phyloP scores from a whole-genome alignment of 2,797 vertebrate genomes.

The Anguilla anguilla region DNA sequence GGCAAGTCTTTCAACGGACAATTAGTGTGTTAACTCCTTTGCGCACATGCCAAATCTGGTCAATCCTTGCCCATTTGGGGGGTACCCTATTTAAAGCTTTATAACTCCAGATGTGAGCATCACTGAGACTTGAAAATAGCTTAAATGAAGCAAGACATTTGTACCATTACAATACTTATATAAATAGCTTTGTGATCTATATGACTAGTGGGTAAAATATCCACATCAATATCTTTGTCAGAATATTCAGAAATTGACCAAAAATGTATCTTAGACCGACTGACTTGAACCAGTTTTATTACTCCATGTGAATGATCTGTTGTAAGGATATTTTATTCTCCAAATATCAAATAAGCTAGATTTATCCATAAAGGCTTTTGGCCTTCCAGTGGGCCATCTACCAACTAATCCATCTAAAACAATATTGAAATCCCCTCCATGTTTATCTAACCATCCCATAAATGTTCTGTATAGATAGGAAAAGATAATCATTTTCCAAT shows the following conservation, averaged over 20 bases:
- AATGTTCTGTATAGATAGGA: background rate
- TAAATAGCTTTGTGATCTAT: background rate
- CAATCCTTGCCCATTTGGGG: too few relatives aligned
- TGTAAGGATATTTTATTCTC: background rate
- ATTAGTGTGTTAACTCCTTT: too few relatives aligned
- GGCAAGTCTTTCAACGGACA: too few relatives aligned
- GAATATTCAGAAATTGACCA: conserved; percentile 12
- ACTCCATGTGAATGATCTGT: background rate
- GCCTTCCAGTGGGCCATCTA: background rate
- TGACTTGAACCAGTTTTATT: conserved; percentile 11
- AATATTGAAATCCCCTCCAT: background rate
- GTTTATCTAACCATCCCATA: background rate
- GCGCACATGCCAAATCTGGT: too few relatives aligned
- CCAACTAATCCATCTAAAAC: background rate
- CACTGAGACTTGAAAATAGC: too few relatives aligned
- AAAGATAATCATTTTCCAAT: background rate
- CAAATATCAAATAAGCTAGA: background rate
- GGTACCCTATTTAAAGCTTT: too few relatives aligned
- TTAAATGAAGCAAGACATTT: too few relatives aligned
- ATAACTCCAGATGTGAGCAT: too few relatives aligned
- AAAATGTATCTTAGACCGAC: background rate
- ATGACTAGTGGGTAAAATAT: background rate
- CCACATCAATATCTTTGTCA: background rate
- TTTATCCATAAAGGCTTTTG: background rate
- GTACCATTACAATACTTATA: background rate